Evolutionary conservation across 2,888 invertebrate genomes (phyloP), one percentile per base, ranked within the genome.

Genomic region (Oscheius sp.): DNA sequence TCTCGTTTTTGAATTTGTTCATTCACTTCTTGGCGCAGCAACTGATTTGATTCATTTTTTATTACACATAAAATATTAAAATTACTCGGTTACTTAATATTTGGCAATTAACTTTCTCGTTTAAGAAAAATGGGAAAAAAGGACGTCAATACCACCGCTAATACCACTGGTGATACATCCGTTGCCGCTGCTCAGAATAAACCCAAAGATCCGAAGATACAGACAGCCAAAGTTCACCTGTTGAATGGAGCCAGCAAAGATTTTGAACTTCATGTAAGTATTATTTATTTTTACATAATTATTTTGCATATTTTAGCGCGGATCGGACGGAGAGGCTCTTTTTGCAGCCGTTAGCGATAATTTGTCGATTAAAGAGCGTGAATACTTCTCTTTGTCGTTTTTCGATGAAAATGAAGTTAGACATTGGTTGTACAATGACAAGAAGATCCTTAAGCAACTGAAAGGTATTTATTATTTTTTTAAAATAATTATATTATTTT

Each of bases 361-460:
- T n/a, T 68, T 84, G 46, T 76, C 76, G 15, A 78, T 85, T 48
- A 79, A 80, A 33, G 85, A 85, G 46, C 78, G 78, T 48, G 84
- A 84, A 46, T 85, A 85, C 70, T 85, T 85, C 63, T 81, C 83
- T n/a, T 74, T 84, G 27, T 78, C 80, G 42, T 85, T 82, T 75
- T 79, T 79, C 71, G 82, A 83, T 63, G 70, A 76, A 25, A 68
- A 77, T n/a, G 72, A 74, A 20, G 58, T 67, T 15, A 68, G 84
- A 70, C 81, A 84, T 58, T 86, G 85, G 85, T 74, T 85, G 17
- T 85, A 85, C 72, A 84, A 82, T 65, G 83, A 85, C 73, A 84
- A 86, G 69, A 71, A 75, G 55, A 85, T 84, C 39, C 31, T 66
- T 15, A 78, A 77, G 46, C 83, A 85, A 50, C 69, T 84, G 39